A percentile compares a stretch with the other conserved stretches of the same genome.
Conservation (phyloP, 2,888 invertebrate species). For the Aricia artaxerxes region DNA sequence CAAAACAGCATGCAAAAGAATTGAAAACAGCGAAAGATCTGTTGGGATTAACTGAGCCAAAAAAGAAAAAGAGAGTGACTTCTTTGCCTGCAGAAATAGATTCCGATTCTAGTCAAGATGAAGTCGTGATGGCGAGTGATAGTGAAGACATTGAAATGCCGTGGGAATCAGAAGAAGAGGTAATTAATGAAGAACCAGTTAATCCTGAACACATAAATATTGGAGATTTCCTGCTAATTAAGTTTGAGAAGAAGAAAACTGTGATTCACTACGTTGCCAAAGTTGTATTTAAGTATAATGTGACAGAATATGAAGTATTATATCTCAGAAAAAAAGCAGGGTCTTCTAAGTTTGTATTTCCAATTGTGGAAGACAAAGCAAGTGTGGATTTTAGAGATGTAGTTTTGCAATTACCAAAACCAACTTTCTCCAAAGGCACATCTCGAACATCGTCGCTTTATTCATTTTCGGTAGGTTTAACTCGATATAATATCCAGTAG, state of each 20-base stretch:
- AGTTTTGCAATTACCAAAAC: constrained; percentile 45
- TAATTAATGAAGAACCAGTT: constrained; percentile 32
- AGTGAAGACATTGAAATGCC: constrained; percentile 39
- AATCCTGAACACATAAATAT: constrained; percentile 35
- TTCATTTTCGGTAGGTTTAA: constrained; percentile 43
- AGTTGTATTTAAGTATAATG: constrained; percentile 41
- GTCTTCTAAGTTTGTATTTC: constrained; percentile 42
- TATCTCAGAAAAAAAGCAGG: constrained; percentile 8
- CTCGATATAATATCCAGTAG: constrained; percentile 42
- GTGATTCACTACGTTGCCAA: constrained; percentile 42
- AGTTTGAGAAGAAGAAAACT: constrained; percentile 41
- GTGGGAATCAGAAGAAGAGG: constrained; percentile 35
- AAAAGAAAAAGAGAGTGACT: not conserved
- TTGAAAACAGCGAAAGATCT: constrained; percentile 42
- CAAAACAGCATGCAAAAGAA: constrained; percentile 41
- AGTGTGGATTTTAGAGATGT: constrained; percentile 46
- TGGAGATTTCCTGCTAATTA: constrained; percentile 41
- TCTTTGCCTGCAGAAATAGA: constrained; percentile 42
- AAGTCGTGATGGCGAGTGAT: constrained; percentile 44
- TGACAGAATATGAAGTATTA: constrained; percentile 33
- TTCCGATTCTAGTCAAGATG: constrained; percentile 44
- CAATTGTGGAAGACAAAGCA: constrained; percentile 44
- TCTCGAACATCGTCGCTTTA: constrained; percentile 35
- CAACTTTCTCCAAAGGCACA: constrained; percentile 24
- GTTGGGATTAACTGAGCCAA: no score